Evolutionary conservation across 2,888 invertebrate genomes (phyloP), one percentile per base, ranked within the genome.

Genomic region (Nymphalis c-album): DNA sequence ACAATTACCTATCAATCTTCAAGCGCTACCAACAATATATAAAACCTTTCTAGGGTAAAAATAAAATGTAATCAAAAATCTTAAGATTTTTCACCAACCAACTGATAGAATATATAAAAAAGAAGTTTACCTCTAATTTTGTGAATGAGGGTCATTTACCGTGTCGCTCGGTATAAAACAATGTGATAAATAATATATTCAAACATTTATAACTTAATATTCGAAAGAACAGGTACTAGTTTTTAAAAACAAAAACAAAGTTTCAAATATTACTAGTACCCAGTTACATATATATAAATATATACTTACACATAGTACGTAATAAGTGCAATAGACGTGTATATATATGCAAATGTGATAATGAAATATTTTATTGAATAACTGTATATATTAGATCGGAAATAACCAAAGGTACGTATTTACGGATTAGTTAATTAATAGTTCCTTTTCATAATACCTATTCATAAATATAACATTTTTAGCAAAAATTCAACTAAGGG

Each of bases 261-360:
- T 50, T 63, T 67, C 47, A 53, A 20, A 35, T 31, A 22, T 46
- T 58, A 64, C 51, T 59, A 53, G 60, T 69, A 71, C 69, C 72
- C 69, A 63, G 6, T 31, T 31, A 26, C n/a, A n/a, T n/a, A 22
- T 60, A 45, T 40, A 40, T 8, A 55, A 26, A 53, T 26, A 46
- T 6, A 40, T 13, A 40, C 4, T 40, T 10, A 40, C 6, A 31
- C 26, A 6, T 31, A 31, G 26, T 26, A 26, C 7, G n/a, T 17
- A 17, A 55, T 26, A 17, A 55, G 26, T 50, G 20, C 18, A 48
- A 18, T 48, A 48, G 22, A 50, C 47, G 35, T 31, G 26, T 31
- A 0, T 31, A 31, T 31, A 31, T 31, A 31, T 31, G 5, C 6
- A 55, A 40, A 46, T 40, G 40, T 40, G 40, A 60, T 17, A 17